Evolutionary conservation across 1,140 invertebrate genomes (phyloP).

Genomic region (Heliconius congener): DNA sequence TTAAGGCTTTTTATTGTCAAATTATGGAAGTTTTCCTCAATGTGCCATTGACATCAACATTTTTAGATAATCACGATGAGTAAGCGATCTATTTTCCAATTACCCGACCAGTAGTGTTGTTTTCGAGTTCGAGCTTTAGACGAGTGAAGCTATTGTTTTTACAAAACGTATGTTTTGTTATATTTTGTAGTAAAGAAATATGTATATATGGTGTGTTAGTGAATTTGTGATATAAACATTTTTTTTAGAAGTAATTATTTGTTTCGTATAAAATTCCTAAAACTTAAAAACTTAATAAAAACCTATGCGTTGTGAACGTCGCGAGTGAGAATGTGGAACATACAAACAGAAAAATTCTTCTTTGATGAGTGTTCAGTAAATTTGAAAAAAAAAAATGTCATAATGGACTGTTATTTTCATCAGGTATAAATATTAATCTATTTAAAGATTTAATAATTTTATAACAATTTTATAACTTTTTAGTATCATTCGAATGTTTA

Average conservation of each 20-base stretch:
- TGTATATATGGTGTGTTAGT: neutral
- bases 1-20: conserved; percentile 61
- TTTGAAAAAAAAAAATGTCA: neutral
- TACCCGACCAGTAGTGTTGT: conserved; percentile 28
- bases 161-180: neutral
- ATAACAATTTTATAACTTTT: neutral
- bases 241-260: too few species aligned
- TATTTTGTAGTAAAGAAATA: neutral
- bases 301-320: neutral
- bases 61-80: conserved; percentile 41
- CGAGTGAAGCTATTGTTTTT: neutral
- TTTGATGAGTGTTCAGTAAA: neutral
- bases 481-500: too few species aligned
- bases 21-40: conserved; percentile 66
- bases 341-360: neutral
- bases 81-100: conserved; percentile 35
- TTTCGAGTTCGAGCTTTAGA: conserved; percentile 6
- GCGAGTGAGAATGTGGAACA: neutral
- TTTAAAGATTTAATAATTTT: neutral
- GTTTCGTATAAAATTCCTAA: too few species aligned
- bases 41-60: conserved; percentile 60
- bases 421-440: neutral
- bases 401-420: neutral
- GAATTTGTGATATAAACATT: neutral
- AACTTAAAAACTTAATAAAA: too few species aligned